Percentiles rank a stretch among this genome's conserved stretches.
Evolutionary conservation across 2,797 vertebrate genomes (phyloP).

Genomic region (Coccyzus lansbergi): DNA sequence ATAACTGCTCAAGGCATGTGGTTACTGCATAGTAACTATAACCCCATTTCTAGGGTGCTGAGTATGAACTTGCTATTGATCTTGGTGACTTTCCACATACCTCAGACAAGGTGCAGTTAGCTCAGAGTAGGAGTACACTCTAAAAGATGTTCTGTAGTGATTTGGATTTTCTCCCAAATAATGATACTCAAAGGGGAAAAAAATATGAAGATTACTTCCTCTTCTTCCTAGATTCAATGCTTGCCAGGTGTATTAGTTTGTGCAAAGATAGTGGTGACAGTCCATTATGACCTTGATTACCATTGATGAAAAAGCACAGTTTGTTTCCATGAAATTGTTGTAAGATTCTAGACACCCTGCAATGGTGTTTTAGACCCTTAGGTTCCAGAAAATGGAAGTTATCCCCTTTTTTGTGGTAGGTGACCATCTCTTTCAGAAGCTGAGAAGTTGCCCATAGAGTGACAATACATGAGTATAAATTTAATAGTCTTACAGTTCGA

Average conservation of each 20-base stretch:
- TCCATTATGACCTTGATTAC: background rate
- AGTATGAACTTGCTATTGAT: conserved; percentile 25
- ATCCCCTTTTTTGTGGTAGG: background rate
- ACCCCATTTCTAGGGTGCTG: conserved; percentile 15
- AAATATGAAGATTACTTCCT: background rate
- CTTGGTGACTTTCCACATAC: conserved; percentile 29
- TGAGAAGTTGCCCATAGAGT: background rate
- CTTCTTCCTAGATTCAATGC: background rate
- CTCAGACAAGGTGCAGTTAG: conserved; percentile 54
- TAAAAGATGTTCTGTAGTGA: conserved; percentile 12
- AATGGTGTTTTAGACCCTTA: background rate
- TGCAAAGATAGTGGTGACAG: background rate
- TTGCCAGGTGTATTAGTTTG: background rate
- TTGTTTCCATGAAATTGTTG: background rate
- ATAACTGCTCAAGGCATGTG: conserved; percentile 28
- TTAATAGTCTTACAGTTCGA: background rate
- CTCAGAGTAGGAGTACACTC: conserved; percentile 6
- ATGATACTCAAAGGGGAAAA: background rate
- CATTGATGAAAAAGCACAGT: background rate
- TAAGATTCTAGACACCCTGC: background rate
- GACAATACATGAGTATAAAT: background rate
- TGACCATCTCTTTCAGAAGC: background rate
- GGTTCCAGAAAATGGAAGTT: background rate
- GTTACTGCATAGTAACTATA: conserved; percentile 24
- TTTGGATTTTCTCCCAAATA: conserved; percentile 5